These are phyloP conservation scores for Platanista minor DNA, from an alignment of 2,113 vertebrate species.

Conservation along the genomic window DNA sequence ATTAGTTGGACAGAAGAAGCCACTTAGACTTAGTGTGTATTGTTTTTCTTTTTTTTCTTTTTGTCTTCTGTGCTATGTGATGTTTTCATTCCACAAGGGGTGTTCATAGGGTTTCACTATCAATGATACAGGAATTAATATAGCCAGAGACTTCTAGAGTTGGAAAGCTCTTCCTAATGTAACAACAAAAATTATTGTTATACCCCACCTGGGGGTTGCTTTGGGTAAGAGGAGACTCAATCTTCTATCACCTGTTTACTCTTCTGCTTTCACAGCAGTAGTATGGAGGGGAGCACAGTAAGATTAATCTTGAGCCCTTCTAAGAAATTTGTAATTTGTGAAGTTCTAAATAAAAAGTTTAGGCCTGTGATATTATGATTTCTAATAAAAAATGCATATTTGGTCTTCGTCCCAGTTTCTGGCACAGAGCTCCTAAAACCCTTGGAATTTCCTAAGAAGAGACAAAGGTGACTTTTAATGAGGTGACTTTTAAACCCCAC, in stretches of 20 bases:
- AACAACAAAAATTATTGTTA: background rate
- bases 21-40: background rate
- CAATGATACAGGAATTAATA: background rate
- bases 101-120: background rate
- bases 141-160: background rate
- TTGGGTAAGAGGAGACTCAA: background rate
- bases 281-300: background rate
- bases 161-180: background rate
- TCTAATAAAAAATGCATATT: background rate
- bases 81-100: background rate
- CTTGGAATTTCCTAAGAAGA: background rate
- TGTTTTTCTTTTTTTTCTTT: background rate
- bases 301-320: background rate
- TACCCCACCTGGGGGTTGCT: accelerated
- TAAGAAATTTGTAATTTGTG: background rate
- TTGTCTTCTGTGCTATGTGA: background rate
- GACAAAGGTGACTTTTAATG: background rate
- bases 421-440: background rate
- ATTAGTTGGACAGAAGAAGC: background rate
- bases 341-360: background rate
- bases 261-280: background rate
- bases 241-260: background rate
- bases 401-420: background rate
- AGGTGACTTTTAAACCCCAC: background rate
- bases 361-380: background rate